Conservation (phyloP, 2,797 vertebrate genomes). For the Agapornis canus region DNA sequence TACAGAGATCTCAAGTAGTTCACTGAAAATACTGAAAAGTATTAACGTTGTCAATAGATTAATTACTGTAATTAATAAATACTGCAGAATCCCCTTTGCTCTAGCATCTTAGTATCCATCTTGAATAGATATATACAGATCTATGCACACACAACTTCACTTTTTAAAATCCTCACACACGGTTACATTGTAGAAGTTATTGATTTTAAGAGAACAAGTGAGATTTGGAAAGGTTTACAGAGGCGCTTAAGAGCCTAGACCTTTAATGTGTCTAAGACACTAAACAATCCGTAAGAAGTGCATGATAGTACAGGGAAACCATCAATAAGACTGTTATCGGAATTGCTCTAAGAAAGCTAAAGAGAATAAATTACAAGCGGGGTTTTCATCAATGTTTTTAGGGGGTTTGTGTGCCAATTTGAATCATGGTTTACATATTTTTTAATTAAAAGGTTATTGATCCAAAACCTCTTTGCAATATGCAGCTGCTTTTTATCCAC, state of each 20-base stretch:
- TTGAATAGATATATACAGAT: background rate
- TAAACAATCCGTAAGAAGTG: background rate
- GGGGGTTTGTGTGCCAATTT: background rate
- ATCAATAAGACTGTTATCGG: background rate
- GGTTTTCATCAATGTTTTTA: background rate
- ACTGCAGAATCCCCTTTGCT: background rate
- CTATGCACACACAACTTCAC: background rate
- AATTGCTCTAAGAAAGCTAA: background rate
- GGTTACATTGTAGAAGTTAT: background rate
- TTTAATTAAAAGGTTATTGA: background rate
- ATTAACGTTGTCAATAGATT: background rate
- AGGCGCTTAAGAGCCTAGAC: background rate
- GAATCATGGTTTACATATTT: background rate
- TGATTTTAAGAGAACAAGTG: background rate
- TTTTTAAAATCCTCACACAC: background rate
- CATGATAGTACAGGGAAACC: background rate
- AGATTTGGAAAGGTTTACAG: background rate
- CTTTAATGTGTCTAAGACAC: background rate
- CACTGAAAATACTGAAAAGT: accelerated
- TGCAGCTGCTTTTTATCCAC: background rate
- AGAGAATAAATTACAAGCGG: background rate
- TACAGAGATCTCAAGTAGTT: background rate
- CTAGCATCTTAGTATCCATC: background rate
- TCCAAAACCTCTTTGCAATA: background rate
- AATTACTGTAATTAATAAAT: background rate